A percentile compares a stretch with the other conserved stretches of the same genome.
phyloP scores from a whole-genome alignment of 2,797 vertebrate species.

The Danio aesculapii region DNA sequence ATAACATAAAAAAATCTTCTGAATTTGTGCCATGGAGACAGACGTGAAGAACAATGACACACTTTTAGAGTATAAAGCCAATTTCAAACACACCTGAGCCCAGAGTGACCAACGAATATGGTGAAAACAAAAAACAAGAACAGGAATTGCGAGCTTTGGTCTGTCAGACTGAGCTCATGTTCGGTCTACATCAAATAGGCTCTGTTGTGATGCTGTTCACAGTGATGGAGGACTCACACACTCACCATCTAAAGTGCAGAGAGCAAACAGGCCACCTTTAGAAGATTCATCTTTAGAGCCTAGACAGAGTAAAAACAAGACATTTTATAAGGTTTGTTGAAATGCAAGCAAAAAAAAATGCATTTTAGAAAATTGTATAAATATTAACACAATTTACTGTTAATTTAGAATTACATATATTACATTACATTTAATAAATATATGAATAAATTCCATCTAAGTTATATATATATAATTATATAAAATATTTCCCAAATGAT shows the following conservation, averaged over 20 bases:
- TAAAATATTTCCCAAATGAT: too few species aligned
- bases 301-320: slow-evolving; percentile 60
- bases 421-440: too few species aligned
- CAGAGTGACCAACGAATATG: neutral
- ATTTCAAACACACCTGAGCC: slow-evolving; percentile 29
- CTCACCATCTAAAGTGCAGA: slow-evolving; percentile 97
- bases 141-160: neutral
- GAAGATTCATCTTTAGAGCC: slow-evolving; percentile 80
- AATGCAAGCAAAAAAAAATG: too few species aligned
- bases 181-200: neutral
- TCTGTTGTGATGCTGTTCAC: neutral
- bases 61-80: slow-evolving; percentile 1
- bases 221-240: slow-evolving; percentile 12
- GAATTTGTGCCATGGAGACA: neutral
- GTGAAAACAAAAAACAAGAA: neutral
- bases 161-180: neutral
- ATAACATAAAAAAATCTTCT: neutral
- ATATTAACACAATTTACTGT: too few species aligned
- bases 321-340: neutral
- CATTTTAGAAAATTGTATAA: too few species aligned
- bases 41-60: neutral
- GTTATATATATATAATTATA: too few species aligned
- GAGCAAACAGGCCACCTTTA: slow-evolving; percentile 91
- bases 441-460: too few species aligned
- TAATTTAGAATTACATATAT: too few species aligned